Conservation (phyloP, 2,797 vertebrate species). For the Microhierax caerulescens region DNA sequence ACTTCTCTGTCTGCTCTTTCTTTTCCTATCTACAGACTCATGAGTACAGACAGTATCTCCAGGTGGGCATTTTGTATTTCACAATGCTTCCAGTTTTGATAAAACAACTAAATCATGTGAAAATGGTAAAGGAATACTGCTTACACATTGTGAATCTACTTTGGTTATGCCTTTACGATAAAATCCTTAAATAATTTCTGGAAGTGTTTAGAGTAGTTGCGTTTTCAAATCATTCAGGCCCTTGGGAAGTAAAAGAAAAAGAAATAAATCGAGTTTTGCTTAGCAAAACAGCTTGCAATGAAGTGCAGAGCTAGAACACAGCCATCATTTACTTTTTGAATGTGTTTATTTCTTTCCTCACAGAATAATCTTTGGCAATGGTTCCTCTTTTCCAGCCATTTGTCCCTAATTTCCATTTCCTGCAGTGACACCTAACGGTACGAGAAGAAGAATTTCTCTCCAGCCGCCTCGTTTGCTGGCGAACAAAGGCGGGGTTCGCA, state of each 20-base stretch:
- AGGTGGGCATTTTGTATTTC: neutral
- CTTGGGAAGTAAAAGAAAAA: neutral
- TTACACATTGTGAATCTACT: neutral
- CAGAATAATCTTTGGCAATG: neutral
- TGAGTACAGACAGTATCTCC: neutral
- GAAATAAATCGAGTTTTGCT: neutral
- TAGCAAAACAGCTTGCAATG: neutral
- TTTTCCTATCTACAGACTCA: neutral
- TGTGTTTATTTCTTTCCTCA: neutral
- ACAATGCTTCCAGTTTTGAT: neutral
- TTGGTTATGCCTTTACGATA: neutral
- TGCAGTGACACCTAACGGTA: slow-evolving; percentile 72
- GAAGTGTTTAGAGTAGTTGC: neutral
- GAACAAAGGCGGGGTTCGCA: slow-evolving; percentile 40
- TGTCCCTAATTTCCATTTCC: slow-evolving; percentile 63
- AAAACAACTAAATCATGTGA: neutral
- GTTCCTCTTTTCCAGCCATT: slow-evolving; percentile 41
- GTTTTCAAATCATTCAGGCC: neutral
- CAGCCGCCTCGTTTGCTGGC: slow-evolving; percentile 39
- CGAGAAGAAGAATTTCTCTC: slow-evolving; percentile 54
- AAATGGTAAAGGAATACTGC: neutral
- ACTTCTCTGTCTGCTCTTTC: neutral
- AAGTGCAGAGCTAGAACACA: neutral
- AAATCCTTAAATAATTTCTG: neutral
- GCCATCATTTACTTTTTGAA: neutral